phyloP scores from a whole-genome alignment of 2,113 vertebrate species.

The Paracanthobrama guichenoti region DNA sequence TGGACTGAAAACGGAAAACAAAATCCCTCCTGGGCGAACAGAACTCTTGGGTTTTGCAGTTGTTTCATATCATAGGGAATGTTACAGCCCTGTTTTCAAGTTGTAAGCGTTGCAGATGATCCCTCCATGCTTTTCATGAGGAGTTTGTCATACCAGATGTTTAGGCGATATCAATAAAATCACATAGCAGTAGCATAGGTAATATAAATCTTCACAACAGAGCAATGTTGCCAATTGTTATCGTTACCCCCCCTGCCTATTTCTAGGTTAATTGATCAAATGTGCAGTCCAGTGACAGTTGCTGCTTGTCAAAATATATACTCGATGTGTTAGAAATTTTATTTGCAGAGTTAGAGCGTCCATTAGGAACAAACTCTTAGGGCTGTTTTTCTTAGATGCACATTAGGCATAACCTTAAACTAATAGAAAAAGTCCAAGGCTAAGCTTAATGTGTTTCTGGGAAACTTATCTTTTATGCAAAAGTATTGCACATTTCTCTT shows the following conservation, averaged over 20 bases:
- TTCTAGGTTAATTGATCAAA: conserved; percentile 22
- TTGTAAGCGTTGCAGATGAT: conserved; percentile 40
- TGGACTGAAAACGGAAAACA: conserved; percentile 36
- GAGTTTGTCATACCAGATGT: conserved; percentile 7
- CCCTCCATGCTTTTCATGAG: conserved; percentile 4
- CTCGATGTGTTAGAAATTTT: conserved; percentile 40
- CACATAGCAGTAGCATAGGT: conserved; percentile 43
- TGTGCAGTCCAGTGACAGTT: conserved; percentile 31
- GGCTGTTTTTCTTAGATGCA: not conserved
- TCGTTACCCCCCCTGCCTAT: not conserved
- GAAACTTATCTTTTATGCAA: conserved; percentile 37
- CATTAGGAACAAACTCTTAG: conserved; percentile 36
- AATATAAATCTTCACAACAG: conserved; percentile 34
- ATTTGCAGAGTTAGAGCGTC: not conserved
- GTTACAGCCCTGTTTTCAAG: conserved; percentile 31
- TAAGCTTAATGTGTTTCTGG: not conserved
- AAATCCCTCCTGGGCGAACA: conserved; percentile 21
- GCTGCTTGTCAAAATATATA: conserved; percentile 43
- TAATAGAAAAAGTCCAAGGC: not conserved
- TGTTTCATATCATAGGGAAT: conserved; percentile 40
- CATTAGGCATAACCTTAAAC: not conserved
- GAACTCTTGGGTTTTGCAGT: conserved; percentile 42
- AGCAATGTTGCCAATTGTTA: conserved; percentile 22
- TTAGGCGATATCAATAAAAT: conserved; percentile 41
- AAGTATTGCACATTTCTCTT: conserved; percentile 54